phyloP scores from a whole-genome alignment of 2,797 vertebrate species.

The Harpagifer antarcticus region DNA sequence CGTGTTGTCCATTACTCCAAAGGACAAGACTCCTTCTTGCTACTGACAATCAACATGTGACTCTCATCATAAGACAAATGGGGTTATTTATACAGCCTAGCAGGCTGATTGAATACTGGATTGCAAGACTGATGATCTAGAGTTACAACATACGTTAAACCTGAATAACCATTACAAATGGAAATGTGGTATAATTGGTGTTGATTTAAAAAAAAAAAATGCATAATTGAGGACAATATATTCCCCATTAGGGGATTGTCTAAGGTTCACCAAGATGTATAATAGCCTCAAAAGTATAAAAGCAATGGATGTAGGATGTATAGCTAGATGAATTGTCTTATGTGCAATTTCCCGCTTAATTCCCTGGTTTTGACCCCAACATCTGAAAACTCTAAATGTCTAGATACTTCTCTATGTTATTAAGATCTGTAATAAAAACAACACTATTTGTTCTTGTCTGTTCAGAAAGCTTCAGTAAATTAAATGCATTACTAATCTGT shows the following conservation, averaged over 20 bases:
- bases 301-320: background rate
- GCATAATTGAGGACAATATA: background rate
- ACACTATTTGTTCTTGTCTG: slow-evolving; percentile 2
- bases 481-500: slow-evolving; percentile 52
- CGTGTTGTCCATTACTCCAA: slow-evolving; percentile 75
- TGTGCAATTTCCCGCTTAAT: background rate
- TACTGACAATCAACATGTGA: slow-evolving; percentile 76
- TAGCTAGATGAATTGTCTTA: background rate
- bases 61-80: slow-evolving; percentile 75
- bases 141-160: slow-evolving; percentile 21
- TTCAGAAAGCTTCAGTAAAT: slow-evolving; percentile 29
- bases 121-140: slow-evolving; percentile 58
- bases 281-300: background rate
- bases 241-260: background rate
- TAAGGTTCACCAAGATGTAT: background rate
- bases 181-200: background rate
- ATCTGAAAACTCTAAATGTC: background rate
- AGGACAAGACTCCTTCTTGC: slow-evolving; percentile 73
- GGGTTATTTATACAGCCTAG: slow-evolving; percentile 70
- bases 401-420: background rate
- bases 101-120: slow-evolving; percentile 58
- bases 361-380: slow-evolving; percentile 4
- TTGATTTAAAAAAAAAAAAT: background rate
- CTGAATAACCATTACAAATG: slow-evolving; percentile 26
- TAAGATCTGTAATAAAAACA: slow-evolving; percentile 21